These are phyloP conservation scores for Caenorhabditis wallacei DNA, from an alignment of 2,888 invertebrate species.

Conservation along the genomic window DNA sequence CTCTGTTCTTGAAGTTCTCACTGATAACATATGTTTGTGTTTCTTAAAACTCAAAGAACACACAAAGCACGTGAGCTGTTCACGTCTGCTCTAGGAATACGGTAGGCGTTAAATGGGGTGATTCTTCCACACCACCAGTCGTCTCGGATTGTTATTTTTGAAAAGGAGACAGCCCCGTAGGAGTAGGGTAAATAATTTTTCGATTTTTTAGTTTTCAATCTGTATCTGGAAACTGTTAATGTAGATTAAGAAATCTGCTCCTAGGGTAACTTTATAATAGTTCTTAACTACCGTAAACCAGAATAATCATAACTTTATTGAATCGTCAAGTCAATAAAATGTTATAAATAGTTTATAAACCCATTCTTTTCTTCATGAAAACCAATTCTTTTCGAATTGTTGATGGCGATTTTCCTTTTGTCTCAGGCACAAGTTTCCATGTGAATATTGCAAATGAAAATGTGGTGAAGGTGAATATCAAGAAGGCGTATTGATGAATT, in stretches of 20 bases:
- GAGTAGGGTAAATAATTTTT: background rate
- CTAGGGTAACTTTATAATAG: no score
- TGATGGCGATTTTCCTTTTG: conserved; percentile 85
- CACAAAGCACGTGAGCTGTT: conserved; percentile 47
- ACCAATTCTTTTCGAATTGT: conserved; percentile 52
- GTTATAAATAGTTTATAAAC: background rate
- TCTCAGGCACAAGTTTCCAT: conserved; percentile 98
- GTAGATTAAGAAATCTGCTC: no score
- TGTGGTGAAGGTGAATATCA: conserved; percentile 97
- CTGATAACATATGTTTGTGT: conserved; percentile 7
- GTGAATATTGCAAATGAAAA: conserved; percentile 99
- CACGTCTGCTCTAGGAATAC: conserved; percentile 45
- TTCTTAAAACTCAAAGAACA: conserved; percentile 40
- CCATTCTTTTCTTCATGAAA: conserved; percentile 41
- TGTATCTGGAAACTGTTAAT: no score
- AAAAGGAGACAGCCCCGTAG: background rate
- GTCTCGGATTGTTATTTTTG: conserved; percentile 8
- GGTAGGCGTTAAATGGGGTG: conserved; percentile 58
- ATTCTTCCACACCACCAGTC: conserved; percentile 44
- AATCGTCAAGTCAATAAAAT: no score
- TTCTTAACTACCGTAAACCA: no score
- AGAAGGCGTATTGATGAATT: conserved; percentile 95
- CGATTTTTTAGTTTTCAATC: no score
- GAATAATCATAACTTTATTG: no score
- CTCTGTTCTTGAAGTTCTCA: conserved; percentile 20